Evolutionary conservation across 2,888 invertebrate species (phyloP).

Genomic region (Athalia cordata): DNA sequence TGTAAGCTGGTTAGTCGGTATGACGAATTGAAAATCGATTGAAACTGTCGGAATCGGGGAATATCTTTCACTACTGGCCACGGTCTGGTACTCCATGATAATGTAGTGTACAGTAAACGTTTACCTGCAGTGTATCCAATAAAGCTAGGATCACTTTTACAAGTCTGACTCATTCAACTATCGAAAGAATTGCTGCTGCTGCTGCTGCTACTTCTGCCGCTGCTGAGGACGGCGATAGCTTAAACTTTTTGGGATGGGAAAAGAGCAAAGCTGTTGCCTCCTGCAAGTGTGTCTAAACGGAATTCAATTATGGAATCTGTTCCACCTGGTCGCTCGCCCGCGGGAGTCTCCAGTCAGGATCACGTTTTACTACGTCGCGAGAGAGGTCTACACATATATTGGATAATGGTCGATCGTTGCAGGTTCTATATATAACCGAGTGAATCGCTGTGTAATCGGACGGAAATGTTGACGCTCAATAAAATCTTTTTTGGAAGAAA

Average conservation of each 20-base stretch:
- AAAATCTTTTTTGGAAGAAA: conserved; percentile 42
- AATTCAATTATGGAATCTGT: conserved; percentile 53
- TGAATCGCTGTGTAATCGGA: conserved; percentile 43
- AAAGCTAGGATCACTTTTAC: background rate
- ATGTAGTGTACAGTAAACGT: no score
- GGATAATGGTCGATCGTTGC: conserved; percentile 3
- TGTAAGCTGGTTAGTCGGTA: conserved; percentile 44
- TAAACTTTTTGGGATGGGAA: background rate
- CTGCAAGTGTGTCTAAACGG: conserved; percentile 48
- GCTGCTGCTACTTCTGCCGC: background rate
- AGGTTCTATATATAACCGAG: conserved; percentile 17
- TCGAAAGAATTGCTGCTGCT: conserved; percentile 10
- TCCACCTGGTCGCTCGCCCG: conserved; percentile 45
- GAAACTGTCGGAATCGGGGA: conserved; percentile 20
- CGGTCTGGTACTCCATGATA: no score
- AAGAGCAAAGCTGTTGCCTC: conserved; percentile 21
- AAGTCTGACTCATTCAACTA: background rate
- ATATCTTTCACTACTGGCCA: background rate
- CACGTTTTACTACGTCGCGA: background rate
- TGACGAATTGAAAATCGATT: conserved; percentile 46
- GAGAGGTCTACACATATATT: background rate
- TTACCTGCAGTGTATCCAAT: background rate
- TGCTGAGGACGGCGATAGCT: background rate
- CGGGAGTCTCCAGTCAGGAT: conserved; percentile 18
- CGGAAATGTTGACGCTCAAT: conserved; percentile 44